phyloP scores from a whole-genome alignment of 2,888 invertebrate species.

The Xylota sylvarum region DNA sequence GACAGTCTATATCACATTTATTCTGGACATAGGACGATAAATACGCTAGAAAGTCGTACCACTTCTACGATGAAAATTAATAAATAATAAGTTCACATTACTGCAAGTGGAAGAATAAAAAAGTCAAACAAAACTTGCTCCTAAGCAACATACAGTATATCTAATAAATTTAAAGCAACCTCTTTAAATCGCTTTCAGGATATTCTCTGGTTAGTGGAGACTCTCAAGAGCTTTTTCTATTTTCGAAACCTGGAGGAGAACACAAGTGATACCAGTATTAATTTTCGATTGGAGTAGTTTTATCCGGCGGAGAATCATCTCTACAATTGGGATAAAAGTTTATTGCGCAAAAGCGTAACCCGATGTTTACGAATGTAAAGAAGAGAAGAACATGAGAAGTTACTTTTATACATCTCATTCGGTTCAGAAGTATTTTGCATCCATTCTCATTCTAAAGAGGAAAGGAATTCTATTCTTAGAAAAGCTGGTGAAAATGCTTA shows the following conservation, averaged over 20 bases:
- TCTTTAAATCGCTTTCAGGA: background rate
- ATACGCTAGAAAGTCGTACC: too few relatives aligned
- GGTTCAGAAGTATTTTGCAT: background rate
- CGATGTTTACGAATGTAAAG: constrained; percentile 26
- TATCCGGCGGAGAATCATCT: constrained; percentile 17
- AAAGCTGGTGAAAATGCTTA: too few relatives aligned
- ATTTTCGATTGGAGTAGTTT: constrained; percentile 15
- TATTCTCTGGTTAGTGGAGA: background rate
- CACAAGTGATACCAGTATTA: constrained; percentile 30
- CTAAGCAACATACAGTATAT: background rate
- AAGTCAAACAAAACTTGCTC: background rate
- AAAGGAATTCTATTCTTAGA: too few relatives aligned
- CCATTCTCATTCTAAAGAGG: background rate
- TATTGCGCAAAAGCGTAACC: constrained; percentile 6
- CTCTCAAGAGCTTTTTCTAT: constrained; percentile 9
- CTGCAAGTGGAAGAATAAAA: background rate
- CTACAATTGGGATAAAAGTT: background rate
- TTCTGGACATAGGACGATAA: too few relatives aligned
- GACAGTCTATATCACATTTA: too few relatives aligned
- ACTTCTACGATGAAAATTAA: too few relatives aligned
- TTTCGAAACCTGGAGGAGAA: constrained; percentile 19
- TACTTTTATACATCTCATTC: background rate
- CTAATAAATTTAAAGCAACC: background rate
- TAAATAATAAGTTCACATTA: too few relatives aligned
- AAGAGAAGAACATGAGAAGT: background rate